Evolutionary conservation across 2,113 vertebrate species (phyloP), one percentile per base, ranked within the genome.

Genomic region (Anhinga rufa): DNA sequence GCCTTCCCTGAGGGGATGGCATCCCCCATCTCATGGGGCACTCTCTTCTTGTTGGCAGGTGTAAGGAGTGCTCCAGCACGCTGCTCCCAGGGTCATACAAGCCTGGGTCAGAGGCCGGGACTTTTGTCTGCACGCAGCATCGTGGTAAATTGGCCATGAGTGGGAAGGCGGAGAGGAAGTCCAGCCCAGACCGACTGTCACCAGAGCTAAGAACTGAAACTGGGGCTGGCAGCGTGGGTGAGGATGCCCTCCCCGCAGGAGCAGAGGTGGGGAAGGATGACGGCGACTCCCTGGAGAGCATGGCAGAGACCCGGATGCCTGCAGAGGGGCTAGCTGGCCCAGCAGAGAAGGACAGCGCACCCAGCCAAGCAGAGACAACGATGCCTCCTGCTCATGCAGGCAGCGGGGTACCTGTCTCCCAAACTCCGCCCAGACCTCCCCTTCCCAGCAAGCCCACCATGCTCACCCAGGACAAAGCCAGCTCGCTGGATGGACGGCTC

Each of bases 11-110:
- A 46, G 58, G 62, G 58, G 40, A 17, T 72, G 48, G 36, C 4
- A 24, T 48, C 20, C 24, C 36, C 44, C 13, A 8, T 69, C 74
- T 84, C 26, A 97, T 2, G 1, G 22, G 61, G 11, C 32, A n/a
- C 29, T 94, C 64, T 97, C 25, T 92, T 97, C 58, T 85, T 4
- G 0, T 85, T 91, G 95, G 46, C 98, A 99, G 99, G 96, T 99
- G 99, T 97, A 98, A 92, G 80, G 98, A 99, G 93, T 99, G 99
- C 93, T 98, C 97, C 97, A 99, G 99, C 96, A 99, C 99, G 0
- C 96, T 99, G 94, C 97, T 99, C 49, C 99, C 99, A 0, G 99
- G 99, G 44, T 99, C 99, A 4, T 99, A 99, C 98, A 98, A 97
- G 97, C 96, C 96, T 1, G 98, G 98, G 42, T 95, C 95, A 1